Percentiles rank a stretch among this genome's conserved stretches.
These are phyloP conservation scores for Pheosia gnoma DNA, from an alignment of 2,888 invertebrate species.

Conservation along the genomic window DNA sequence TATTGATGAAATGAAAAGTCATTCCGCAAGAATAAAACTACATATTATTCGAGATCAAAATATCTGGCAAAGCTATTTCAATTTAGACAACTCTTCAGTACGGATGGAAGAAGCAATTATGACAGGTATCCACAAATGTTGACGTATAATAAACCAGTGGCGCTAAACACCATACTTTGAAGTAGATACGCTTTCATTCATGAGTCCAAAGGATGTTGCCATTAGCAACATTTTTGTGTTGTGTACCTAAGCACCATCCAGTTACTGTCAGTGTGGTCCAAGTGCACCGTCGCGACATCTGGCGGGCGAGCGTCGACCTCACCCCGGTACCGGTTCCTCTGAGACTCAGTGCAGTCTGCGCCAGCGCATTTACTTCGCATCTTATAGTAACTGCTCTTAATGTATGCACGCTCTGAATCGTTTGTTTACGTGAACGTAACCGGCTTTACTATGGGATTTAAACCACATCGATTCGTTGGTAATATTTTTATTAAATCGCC, in stretches of 20 bases:
- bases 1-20: too few species aligned
- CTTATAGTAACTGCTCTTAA: slow-evolving; percentile 30
- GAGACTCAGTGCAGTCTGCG: slow-evolving; percentile 47
- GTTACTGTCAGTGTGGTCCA: slow-evolving; percentile 36
- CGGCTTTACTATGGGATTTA: slow-evolving; percentile 34
- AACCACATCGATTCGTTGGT: neutral
- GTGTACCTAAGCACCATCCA: slow-evolving; percentile 17
- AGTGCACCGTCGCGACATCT: slow-evolving; percentile 50
- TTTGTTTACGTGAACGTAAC: slow-evolving; percentile 51
- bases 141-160: neutral
- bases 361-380: slow-evolving; percentile 38
- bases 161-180: neutral
- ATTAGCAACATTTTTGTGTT: slow-evolving; percentile 28
- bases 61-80: too few species aligned
- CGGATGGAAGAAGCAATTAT: neutral
- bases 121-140: neutral
- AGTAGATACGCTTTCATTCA: slow-evolving; percentile 3
- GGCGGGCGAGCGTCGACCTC: slow-evolving; percentile 63
- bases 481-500: neutral
- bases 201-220: slow-evolving; percentile 18
- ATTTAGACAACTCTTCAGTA: neutral
- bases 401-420: slow-evolving; percentile 51
- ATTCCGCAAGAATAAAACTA: too few species aligned
- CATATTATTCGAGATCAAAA: too few species aligned
- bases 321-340: slow-evolving; percentile 31